These are phyloP conservation scores for Monodelphis domestica DNA, from an alignment of 2,797 vertebrate genomes.

Conservation along the genomic window DNA sequence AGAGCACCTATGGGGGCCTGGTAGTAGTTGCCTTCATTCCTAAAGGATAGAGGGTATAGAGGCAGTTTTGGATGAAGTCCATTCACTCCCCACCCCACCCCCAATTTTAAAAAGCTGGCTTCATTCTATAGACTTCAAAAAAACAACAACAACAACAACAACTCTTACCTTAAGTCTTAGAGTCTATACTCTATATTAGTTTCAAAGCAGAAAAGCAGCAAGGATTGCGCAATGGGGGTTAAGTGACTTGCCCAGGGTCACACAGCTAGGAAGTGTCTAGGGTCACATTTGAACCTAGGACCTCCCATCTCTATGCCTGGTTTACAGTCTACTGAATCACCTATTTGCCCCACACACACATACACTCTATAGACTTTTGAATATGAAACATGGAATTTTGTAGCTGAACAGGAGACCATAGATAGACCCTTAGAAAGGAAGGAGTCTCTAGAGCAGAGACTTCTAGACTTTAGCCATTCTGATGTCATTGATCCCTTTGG, in stretches of 20 bases:
- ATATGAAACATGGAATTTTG: neutral
- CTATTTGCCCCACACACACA: no score
- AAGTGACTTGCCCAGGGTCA: no score
- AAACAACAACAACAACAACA: no score
- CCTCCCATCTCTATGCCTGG: no score
- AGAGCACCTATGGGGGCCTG: fast-evolving
- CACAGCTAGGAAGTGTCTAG: no score
- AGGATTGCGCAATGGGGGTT: no score
- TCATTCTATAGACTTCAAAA: neutral
- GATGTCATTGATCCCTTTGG: neutral
- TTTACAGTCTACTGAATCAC: no score
- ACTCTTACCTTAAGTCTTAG: no score
- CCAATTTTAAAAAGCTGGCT: neutral
- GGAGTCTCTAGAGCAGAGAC: neutral
- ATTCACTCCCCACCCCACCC: neutral
- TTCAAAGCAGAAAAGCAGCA: no score
- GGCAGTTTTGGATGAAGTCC: neutral
- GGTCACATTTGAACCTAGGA: no score
- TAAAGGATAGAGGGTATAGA: fast-evolving
- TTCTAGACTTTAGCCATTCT: neutral
- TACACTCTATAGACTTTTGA: no score
- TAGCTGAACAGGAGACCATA: neutral
- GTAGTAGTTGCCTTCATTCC: neutral
- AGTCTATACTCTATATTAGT: no score
- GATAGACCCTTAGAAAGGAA: neutral